These are phyloP conservation scores for Reticulitermes speratus DNA, from an alignment of 1,140 invertebrate genomes.

Conservation along the genomic window DNA sequence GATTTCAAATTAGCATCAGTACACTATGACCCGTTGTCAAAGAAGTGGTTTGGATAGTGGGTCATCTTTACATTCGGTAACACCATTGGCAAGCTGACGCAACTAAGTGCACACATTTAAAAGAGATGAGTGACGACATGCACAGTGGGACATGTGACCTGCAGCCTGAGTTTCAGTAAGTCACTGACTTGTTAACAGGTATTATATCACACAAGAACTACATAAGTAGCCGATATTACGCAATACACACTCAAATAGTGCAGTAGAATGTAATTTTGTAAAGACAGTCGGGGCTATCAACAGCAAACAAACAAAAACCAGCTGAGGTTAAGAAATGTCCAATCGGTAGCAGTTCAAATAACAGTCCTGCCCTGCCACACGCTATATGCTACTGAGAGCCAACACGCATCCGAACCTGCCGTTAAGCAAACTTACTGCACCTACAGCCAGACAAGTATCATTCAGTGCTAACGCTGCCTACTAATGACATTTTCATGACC, in stretches of 20 bases:
- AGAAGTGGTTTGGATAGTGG: too few relatives aligned
- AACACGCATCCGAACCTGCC: not conserved
- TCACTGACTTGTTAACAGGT: not conserved
- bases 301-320: not conserved
- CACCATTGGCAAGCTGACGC: too few relatives aligned
- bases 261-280: too few relatives aligned
- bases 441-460: not conserved
- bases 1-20: too few relatives aligned
- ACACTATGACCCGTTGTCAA: too few relatives aligned
- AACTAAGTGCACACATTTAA: too few relatives aligned
- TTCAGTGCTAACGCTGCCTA: not conserved
- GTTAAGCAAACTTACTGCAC: conserved; percentile 11
- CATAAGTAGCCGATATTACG: not conserved
- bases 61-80: too few relatives aligned
- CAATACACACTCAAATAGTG: not conserved
- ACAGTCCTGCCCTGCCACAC: not conserved
- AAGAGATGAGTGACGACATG: too few relatives aligned
- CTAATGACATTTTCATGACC: not conserved
- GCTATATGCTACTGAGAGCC: not conserved
- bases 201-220: not conserved
- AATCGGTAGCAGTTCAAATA: not conserved
- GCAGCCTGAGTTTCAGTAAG: not conserved
- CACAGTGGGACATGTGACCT: not conserved
- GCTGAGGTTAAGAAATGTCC: not conserved
- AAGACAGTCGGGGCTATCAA: not conserved